Evolutionary conservation across 2,113 vertebrate species (phyloP).

Genomic region (human (Homo sapiens)): DNA sequence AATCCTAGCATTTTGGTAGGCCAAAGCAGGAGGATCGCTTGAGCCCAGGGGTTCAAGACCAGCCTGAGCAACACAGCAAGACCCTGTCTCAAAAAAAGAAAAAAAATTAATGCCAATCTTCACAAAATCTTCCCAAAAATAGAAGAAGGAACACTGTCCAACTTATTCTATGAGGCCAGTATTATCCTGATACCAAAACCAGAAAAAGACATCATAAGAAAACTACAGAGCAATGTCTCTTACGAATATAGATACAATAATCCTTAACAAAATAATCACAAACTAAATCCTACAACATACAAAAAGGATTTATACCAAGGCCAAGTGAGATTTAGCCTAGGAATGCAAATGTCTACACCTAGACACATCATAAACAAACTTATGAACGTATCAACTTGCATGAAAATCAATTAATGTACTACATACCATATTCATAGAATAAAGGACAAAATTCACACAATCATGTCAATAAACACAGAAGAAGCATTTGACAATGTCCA

Average conservation of each 20-base stretch:
- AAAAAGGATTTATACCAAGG: not conserved
- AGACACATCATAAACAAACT: not conserved
- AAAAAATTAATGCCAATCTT: constrained; percentile 38
- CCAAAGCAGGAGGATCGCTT: not conserved
- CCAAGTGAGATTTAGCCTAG: not conserved
- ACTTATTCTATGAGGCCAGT: constrained; percentile 1
- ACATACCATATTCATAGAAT: constrained; percentile 7
- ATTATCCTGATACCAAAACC: not conserved
- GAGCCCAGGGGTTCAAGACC: not conserved
- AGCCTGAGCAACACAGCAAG: not conserved
- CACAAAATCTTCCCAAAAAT: not conserved
- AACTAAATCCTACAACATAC: not conserved
- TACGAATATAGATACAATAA: constrained; percentile 22
- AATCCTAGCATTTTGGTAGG: not conserved
- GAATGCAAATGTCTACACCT: not conserved
- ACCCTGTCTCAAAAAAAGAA: not conserved
- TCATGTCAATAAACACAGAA: constrained; percentile 36
- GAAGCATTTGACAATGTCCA: constrained; percentile 14
- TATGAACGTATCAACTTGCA: not conserved
- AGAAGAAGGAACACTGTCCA: constrained; percentile 17
- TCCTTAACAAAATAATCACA: constrained; percentile 44
- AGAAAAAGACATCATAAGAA: constrained; percentile 23
- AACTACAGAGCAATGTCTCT: not conserved
- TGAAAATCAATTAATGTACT: constrained; percentile 17
- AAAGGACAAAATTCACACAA: not conserved